Conservation (phyloP, 2,113 vertebrate genomes). For the Pantherophis guttatus region DNA sequence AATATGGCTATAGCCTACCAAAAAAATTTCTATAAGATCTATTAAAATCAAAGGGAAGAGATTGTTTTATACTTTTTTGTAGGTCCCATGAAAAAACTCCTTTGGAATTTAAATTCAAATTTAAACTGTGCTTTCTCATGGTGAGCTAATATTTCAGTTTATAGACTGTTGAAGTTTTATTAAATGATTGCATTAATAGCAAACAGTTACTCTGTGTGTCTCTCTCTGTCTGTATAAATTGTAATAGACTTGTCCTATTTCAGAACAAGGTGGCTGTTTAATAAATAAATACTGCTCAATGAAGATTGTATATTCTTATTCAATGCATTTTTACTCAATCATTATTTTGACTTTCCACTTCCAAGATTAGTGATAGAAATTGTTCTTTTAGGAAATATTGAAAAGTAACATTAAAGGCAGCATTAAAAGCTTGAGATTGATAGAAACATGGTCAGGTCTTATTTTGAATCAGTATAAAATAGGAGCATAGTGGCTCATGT, state of each 20-base stretch:
- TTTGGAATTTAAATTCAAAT: conserved; percentile 47
- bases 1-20: neutral
- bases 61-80: neutral
- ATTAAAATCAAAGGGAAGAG: neutral
- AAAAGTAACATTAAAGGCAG: neutral
- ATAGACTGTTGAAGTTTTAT: conserved; percentile 47
- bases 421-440: neutral
- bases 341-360: neutral
- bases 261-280: conserved; percentile 59
- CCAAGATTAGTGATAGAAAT: neutral
- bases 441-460: neutral
- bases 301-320: neutral
- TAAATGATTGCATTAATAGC: conserved; percentile 58
- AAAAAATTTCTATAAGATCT: neutral
- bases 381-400: neutral
- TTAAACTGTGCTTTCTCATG: conserved; percentile 47
- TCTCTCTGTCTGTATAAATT: conserved; percentile 41
- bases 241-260: conserved; percentile 54
- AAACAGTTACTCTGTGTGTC: conserved; percentile 36
- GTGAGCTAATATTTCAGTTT: conserved; percentile 41
- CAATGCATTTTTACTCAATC: neutral
- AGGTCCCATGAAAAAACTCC: neutral
- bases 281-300: conserved; percentile 47
- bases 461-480: neutral
- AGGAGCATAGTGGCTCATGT: neutral